Base-by-base conservation (phyloP, 2,113 vertebrate species). In the Aegotheles bennettii region DNA sequence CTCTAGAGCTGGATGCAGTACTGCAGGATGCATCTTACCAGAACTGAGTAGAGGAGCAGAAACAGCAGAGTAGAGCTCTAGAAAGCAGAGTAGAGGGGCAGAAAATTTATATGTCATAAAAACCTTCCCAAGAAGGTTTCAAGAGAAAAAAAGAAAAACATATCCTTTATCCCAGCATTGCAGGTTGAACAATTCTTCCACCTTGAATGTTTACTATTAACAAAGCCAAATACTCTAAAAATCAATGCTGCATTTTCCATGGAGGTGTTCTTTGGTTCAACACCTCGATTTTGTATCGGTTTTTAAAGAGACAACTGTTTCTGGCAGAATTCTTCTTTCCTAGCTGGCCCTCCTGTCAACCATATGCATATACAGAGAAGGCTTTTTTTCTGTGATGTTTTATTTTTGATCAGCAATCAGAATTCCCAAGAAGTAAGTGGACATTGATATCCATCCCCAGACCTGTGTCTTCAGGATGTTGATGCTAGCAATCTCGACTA, bases 261-360 rank as follows among this genome's bases (percentile, higher is more conserved):
- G 43, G n/a, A 77, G 36, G 33, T 86, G 7, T 57, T 88, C 43
- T 93, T 85, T 77, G 31, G 47, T 95, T 90, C 33, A 76, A 65
- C 56, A 89, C 45, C 54, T 86, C 78, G 40, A 70, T 93, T 94
- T 95, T 59, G 14, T n/a, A 33, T n/a, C 56, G 24, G 2, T 75
- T 78, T 78, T 88, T 68, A 71, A 93, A 59, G 45, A 78, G 29
- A 86, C n/a, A 94, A 80, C 9, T 17, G 35, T 61, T 91, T 84
- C 68, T 95, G 84, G 36, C 75, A 86, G 38, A 84, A 51, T 7
- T 69, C 5, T 75, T 85, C 38, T 63, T 91, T 88, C 68, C 42
- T 80, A 51, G 35, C 26, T 78, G 51, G 24, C 17, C 71, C 43
- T 94, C 92, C 89, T 94, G 70, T 73, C 79, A 88, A 82, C 85